These are phyloP conservation scores for Ormyrus nitidulus DNA, from an alignment of 2,888 invertebrate genomes.

Conservation along the genomic window DNA sequence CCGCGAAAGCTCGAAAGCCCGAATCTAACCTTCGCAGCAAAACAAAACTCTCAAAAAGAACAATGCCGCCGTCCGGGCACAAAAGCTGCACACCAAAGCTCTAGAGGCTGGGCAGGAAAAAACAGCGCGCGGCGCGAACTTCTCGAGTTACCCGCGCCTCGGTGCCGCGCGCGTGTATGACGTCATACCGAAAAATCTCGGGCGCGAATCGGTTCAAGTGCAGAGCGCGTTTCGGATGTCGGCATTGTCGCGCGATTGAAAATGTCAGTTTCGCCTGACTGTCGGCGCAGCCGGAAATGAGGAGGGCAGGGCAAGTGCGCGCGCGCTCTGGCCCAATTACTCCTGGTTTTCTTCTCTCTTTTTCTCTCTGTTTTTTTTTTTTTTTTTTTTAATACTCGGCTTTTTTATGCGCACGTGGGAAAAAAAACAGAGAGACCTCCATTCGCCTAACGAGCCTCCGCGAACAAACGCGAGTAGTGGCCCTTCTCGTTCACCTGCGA, in stretches of 20 bases:
- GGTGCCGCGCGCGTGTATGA: not conserved
- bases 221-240: not conserved
- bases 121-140: no score
- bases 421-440: constrained; percentile 5
- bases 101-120: no score
- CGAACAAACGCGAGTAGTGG: constrained; percentile 19
- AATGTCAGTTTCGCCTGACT: constrained; percentile 32
- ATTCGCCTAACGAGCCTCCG: constrained; percentile 30
- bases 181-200: not conserved
- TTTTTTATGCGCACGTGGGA: constrained; percentile 11
- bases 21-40: no score
- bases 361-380: constrained; percentile 4
- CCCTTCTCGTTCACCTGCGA: not conserved
- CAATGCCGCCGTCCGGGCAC: no score
- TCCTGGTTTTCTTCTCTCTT: not conserved
- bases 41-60: no score
- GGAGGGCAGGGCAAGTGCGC: constrained; percentile 30
- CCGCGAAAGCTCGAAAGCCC: no score
- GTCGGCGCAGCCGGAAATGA: constrained; percentile 20
- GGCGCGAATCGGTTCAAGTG: constrained; percentile 18
- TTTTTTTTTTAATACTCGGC: not conserved
- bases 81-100: no score
- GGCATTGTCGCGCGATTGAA: constrained; percentile 38
- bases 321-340: constrained; percentile 31
- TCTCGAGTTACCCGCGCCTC: not conserved